Conservation (phyloP, 1,140 invertebrate species). For the Tetraneura akinire region DNA sequence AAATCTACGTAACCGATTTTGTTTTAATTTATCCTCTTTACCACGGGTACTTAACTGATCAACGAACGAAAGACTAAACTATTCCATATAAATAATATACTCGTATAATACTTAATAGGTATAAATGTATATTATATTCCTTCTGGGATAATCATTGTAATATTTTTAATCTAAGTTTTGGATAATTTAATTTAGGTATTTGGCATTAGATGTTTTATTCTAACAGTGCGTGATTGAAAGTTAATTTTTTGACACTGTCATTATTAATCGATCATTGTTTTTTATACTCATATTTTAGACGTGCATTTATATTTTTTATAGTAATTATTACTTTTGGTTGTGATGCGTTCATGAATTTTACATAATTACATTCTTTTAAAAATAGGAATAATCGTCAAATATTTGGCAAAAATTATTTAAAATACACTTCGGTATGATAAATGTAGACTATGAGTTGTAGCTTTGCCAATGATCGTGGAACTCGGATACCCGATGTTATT, state of each 20-base stretch:
- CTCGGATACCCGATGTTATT: conserved; percentile 23
- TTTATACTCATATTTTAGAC: background rate
- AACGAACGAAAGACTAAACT: too few relatives aligned
- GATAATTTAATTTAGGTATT: background rate
- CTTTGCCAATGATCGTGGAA: conserved; percentile 25
- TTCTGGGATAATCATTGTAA: background rate
- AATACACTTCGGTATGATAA: background rate
- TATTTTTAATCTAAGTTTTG: background rate
- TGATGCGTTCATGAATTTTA: background rate
- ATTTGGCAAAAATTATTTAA: conserved; percentile 28
- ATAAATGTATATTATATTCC: too few relatives aligned
- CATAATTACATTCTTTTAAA: background rate
- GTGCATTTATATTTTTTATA: background rate
- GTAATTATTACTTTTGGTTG: background rate
- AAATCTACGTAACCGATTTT: conserved; percentile 1
- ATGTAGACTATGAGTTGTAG: conserved; percentile 1
- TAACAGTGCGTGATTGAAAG: background rate
- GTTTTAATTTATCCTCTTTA: conserved; percentile 12
- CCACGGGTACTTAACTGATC: background rate
- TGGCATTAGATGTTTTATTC: background rate
- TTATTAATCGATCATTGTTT: background rate
- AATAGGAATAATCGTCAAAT: conserved; percentile 2
- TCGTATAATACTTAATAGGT: too few relatives aligned
- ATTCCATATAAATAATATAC: too few relatives aligned
- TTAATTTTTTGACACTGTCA: background rate